phyloP scores from a whole-genome alignment of 1,140 invertebrate species.

The Caenorhabditis brenneri region DNA sequence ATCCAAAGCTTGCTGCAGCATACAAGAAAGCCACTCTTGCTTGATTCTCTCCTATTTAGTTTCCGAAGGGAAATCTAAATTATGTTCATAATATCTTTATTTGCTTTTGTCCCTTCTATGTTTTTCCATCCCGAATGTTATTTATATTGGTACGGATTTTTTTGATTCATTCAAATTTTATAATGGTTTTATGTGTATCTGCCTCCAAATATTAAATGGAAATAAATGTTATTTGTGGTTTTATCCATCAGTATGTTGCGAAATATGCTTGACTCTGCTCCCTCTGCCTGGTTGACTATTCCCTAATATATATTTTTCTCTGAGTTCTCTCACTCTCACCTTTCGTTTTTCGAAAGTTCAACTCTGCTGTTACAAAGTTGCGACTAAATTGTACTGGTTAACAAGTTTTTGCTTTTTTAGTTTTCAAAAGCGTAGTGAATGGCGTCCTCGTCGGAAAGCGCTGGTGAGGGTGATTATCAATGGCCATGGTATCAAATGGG shows the following conservation, averaged over 20 bases:
- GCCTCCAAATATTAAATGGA: background rate
- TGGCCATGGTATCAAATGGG: conserved; percentile 14
- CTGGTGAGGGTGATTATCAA: conserved; percentile 8
- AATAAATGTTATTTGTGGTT: background rate
- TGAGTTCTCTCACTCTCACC: background rate
- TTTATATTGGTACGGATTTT: background rate
- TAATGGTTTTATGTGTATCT: background rate
- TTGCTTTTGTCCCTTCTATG: background rate
- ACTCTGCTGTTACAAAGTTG: too few relatives aligned
- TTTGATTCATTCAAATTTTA: background rate
- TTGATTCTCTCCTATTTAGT: background rate
- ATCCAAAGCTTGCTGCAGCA: conserved; percentile 6
- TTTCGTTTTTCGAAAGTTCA: background rate
- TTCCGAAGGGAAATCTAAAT: background rate
- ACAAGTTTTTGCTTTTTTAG: background rate
- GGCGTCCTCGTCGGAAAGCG: conserved; percentile 7
- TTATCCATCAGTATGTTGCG: background rate
- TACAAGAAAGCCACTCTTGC: conserved; percentile 19
- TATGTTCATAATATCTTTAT: background rate
- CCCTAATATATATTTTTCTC: background rate
- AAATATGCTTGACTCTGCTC: background rate
- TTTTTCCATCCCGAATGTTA: background rate
- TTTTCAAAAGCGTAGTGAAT: background rate
- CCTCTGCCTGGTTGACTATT: conserved; percentile 1
- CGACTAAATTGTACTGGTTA: too few relatives aligned